phyloP scores from a whole-genome alignment of 2,797 vertebrate genomes.

The Neosilurus mollespiculum region DNA sequence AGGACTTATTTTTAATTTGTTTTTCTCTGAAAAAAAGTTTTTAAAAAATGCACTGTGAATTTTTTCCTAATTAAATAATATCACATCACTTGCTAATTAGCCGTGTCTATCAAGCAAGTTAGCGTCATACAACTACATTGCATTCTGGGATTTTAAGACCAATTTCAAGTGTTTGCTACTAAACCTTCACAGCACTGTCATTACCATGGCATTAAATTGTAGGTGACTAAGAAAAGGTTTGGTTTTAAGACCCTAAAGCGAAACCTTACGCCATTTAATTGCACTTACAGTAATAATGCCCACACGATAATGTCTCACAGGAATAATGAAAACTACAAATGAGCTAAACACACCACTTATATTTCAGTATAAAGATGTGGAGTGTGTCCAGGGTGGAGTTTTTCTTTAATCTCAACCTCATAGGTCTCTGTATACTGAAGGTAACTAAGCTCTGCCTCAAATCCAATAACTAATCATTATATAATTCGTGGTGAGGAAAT shows the following conservation, averaged over 20 bases:
- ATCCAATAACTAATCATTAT: neutral
- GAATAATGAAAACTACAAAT: neutral
- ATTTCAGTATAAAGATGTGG: neutral
- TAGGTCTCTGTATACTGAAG: neutral
- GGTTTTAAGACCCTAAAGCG: neutral
- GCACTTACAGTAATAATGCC: neutral
- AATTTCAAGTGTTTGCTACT: neutral
- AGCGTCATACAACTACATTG: neutral
- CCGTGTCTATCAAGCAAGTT: neutral
- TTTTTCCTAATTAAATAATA: neutral
- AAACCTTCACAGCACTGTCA: neutral
- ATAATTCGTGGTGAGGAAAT: constrained; percentile 12
- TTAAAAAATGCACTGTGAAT: neutral
- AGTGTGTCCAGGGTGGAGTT: neutral
- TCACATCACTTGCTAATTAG: neutral
- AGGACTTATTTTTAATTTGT: neutral
- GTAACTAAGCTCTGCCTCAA: neutral
- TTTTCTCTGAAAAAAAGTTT: neutral
- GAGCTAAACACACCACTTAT: neutral
- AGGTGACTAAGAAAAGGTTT: neutral
- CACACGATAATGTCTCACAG: neutral
- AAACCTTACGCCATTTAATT: neutral
- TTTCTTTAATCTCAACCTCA: neutral
- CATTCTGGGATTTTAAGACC: neutral
- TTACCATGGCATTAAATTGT: neutral